These are phyloP conservation scores for Oceanodroma tethys DNA, from an alignment of 2,113 vertebrate species.

Conservation along the genomic window DNA sequence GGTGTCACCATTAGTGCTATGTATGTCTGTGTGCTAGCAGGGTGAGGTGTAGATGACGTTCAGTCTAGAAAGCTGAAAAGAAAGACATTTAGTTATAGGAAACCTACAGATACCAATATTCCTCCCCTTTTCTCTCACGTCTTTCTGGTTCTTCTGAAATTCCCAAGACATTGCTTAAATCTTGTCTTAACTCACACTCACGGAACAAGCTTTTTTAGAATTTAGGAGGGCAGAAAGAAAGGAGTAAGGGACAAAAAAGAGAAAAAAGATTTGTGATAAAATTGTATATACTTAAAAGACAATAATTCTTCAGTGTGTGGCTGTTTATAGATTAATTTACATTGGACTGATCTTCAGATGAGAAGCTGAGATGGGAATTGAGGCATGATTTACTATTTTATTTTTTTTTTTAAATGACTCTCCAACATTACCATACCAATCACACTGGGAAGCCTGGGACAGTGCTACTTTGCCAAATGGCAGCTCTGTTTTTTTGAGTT, in stretches of 20 bases:
- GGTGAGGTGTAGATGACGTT: neutral
- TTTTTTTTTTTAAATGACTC: neutral
- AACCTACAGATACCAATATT: neutral
- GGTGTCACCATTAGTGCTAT: neutral
- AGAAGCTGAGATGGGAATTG: neutral
- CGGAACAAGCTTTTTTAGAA: neutral
- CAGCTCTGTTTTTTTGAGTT: neutral
- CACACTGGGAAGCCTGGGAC: neutral
- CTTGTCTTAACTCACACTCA: neutral
- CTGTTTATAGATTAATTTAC: neutral
- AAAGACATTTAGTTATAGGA: neutral
- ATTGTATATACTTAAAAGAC: neutral
- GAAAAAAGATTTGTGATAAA: neutral
- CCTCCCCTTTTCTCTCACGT: neutral
- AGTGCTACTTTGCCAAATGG: neutral
- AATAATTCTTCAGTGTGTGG: neutral
- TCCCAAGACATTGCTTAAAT: neutral
- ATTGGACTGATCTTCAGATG: neutral
- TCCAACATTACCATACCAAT: neutral
- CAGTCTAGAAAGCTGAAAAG: neutral
- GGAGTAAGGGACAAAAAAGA: neutral
- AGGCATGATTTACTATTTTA: neutral
- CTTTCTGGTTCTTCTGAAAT: neutral
- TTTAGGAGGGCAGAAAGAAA: neutral
- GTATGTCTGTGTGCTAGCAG: neutral